phyloP scores from a whole-genome alignment of 2,797 vertebrate species.

The Merluccius polli region DNA sequence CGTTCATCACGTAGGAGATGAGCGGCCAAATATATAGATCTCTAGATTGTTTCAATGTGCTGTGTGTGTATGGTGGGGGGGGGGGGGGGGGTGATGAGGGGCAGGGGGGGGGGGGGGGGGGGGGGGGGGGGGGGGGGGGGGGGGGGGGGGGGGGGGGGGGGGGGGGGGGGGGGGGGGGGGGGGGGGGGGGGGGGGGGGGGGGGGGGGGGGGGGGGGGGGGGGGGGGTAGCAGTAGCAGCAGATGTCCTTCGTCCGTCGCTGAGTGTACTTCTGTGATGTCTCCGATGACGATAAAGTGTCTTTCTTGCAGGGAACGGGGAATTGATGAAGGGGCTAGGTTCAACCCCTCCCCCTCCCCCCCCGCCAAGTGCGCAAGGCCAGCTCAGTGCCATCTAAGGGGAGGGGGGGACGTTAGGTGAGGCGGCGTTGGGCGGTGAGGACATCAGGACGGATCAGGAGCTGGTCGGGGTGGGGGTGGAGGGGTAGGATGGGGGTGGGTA shows the following conservation, averaged over 20 bases:
- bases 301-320: not conserved
- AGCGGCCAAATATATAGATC: constrained; percentile 53
- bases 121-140: not conserved
- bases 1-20: constrained; percentile 26
- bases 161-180: not conserved
- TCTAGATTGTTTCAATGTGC: constrained; percentile 28
- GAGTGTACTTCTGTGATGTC: constrained; percentile 43
- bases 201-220: not conserved
- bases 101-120: not conserved
- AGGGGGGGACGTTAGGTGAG: not conserved
- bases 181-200: not conserved
- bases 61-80: not conserved
- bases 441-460: not conserved
- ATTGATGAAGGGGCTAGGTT: not conserved
- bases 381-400: not conserved
- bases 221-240: constrained; percentile 33
- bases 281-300: constrained; percentile 34
- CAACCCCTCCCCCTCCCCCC: not conserved
- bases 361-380: not conserved
- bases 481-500: not conserved
- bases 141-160: not conserved
- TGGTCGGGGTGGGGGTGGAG: not conserved
- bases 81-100: not conserved
- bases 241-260: constrained; percentile 48
- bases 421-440: not conserved